Evolutionary conservation across 2,113 vertebrate genomes (phyloP).

Genomic region (Takifugu flavidus): DNA sequence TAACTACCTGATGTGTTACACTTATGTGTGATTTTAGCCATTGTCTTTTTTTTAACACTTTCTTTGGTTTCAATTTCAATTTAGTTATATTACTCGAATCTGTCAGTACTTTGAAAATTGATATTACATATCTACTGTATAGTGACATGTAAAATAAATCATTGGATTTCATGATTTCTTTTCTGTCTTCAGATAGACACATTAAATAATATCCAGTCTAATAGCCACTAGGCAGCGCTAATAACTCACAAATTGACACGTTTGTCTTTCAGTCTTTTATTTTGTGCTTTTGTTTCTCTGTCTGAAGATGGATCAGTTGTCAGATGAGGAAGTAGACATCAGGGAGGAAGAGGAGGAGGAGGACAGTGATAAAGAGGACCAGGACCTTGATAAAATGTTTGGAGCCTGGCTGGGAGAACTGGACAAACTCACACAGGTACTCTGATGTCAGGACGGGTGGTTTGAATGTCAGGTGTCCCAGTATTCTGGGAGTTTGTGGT

Average conservation of each 20-base stretch:
- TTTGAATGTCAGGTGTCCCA: background rate
- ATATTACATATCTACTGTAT: too few species aligned
- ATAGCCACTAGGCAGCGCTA: slow-evolving; percentile 34
- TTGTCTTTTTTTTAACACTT: too few species aligned
- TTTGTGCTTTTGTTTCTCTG: background rate
- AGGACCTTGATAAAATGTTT: slow-evolving; percentile 98
- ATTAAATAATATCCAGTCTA: background rate
- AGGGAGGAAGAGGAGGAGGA: slow-evolving; percentile 84
- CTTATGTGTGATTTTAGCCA: too few species aligned
- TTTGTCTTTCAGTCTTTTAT: background rate
- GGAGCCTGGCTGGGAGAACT: slow-evolving; percentile 96
- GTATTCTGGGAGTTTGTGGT: background rate
- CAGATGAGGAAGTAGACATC: slow-evolving; percentile 90
- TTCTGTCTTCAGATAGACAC: background rate
- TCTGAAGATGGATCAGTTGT: slow-evolving; percentile 89
- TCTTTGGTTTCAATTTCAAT: too few species aligned
- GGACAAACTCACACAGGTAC: slow-evolving; percentile 95
- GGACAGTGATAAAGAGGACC: slow-evolving; percentile 96
- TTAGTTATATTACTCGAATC: too few species aligned
- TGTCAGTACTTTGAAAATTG: too few species aligned
- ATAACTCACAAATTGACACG: background rate
- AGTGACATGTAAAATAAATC: too few species aligned
- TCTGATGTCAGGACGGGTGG: background rate
- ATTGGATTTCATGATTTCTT: too few species aligned
- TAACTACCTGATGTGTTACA: too few species aligned